Conservation (phyloP, 2,797 vertebrate species). For the Arrhamphus sclerolepis region DNA sequence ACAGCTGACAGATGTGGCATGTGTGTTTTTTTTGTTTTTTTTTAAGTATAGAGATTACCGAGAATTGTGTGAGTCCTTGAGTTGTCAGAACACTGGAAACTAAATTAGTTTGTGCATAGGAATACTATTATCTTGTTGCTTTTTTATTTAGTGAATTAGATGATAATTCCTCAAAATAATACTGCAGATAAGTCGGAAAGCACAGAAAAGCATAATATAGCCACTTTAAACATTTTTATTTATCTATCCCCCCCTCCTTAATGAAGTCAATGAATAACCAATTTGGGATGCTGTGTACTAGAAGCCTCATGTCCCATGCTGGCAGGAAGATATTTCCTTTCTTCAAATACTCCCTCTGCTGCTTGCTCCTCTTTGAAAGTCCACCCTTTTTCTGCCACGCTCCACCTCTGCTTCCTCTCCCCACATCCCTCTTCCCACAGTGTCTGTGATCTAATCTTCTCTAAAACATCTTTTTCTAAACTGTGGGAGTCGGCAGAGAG, state of each 20-base stretch:
- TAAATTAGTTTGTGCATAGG: no score
- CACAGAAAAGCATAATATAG: no score
- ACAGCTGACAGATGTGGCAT: no score
- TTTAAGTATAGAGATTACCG: constrained; percentile 35
- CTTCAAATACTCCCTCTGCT: constrained; percentile 8
- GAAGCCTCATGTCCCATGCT: constrained; percentile 54
- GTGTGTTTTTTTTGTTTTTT: no score
- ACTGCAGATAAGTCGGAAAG: no score
- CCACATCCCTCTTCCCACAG: constrained; percentile 11
- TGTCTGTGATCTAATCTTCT: constrained; percentile 58
- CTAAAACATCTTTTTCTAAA: constrained; percentile 62
- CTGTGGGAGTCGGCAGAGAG: constrained; percentile 59
- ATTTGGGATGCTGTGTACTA: constrained; percentile 65
- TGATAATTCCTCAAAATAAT: no score
- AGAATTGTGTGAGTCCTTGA: constrained; percentile 62
- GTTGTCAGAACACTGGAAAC: no score
- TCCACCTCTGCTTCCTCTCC: constrained; percentile 22
- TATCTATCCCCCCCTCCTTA: constrained; percentile 58
- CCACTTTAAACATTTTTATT: no score
- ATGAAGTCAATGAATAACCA: constrained; percentile 79
- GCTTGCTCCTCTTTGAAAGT: constrained; percentile 29
- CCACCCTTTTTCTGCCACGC: constrained; percentile 5
- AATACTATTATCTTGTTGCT: no score
- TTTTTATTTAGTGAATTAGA: no score
- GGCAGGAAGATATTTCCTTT: no score